Percentiles rank a stretch among this genome's conserved stretches.
Evolutionary conservation across 2,797 vertebrate species (phyloP).

Genomic region (Novumbra hubbsi): DNA sequence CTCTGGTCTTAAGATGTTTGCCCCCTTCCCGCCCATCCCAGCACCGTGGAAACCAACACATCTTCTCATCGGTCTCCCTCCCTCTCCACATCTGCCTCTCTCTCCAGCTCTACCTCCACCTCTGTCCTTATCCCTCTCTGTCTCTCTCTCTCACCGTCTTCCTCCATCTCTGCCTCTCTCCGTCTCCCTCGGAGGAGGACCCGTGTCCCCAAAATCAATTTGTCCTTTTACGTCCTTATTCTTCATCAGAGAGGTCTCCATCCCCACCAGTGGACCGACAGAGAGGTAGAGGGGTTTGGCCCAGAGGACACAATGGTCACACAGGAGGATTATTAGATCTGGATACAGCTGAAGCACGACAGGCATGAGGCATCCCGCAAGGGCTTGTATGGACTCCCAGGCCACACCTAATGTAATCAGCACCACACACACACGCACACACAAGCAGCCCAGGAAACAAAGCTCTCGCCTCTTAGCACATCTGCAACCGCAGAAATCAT

Average conservation of each 20-base stretch:
- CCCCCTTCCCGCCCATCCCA: background rate
- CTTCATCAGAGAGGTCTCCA: slow-evolving; percentile 38
- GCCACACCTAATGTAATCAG: slow-evolving; percentile 72
- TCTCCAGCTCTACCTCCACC: background rate
- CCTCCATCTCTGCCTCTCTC: slow-evolving; percentile 5
- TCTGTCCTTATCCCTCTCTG: too few species aligned
- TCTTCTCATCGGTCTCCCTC: background rate
- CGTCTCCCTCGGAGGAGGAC: background rate
- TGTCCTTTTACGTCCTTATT: slow-evolving; percentile 5
- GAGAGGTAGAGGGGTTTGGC: slow-evolving; percentile 61
- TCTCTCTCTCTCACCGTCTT: slow-evolving; percentile 21
- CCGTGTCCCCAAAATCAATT: background rate
- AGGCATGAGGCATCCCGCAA: slow-evolving; percentile 63
- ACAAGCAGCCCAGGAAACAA: slow-evolving; percentile 42
- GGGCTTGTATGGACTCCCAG: slow-evolving; percentile 58
- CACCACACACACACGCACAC: slow-evolving; percentile 34
- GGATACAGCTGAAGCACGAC: slow-evolving; percentile 72
- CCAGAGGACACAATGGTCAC: slow-evolving; percentile 63
- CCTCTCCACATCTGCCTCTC: background rate
- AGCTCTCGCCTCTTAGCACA: slow-evolving; percentile 49
- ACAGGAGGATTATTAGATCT: slow-evolving; percentile 73
- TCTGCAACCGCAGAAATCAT: slow-evolving; percentile 58
- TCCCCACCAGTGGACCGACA: slow-evolving; percentile 56
- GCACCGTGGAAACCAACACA: too few species aligned
- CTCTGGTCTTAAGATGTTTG: slow-evolving; percentile 20